phyloP scores from a whole-genome alignment of 2,797 vertebrate species.

The Ataeniobius toweri region DNA sequence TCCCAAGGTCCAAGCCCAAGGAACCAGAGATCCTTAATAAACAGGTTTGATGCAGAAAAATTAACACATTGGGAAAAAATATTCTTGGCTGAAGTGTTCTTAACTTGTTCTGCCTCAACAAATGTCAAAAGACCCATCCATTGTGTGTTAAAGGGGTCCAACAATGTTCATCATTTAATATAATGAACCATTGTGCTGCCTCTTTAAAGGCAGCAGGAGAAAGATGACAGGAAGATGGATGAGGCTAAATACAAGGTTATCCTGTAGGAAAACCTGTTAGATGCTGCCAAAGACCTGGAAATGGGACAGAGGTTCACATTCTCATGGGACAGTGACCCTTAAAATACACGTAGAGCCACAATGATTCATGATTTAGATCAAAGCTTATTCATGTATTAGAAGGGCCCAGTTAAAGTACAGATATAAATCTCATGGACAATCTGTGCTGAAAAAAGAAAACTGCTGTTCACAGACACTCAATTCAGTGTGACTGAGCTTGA shows the following conservation, averaged over 20 bases:
- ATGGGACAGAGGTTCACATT: neutral
- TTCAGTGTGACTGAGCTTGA: no score
- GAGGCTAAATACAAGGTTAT: neutral
- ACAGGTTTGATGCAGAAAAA: neutral
- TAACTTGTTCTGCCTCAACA: neutral
- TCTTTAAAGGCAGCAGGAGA: neutral
- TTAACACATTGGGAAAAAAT: neutral
- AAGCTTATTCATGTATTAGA: neutral
- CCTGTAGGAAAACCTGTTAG: neutral
- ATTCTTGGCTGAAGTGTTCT: neutral
- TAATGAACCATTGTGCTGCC: neutral
- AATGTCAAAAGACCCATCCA: neutral
- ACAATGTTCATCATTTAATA: neutral
- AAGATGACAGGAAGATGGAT: neutral
- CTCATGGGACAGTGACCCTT: neutral
- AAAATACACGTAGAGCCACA: neutral
- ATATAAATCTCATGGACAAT: no score
- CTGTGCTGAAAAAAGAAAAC: no score
- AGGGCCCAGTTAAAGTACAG: neutral
- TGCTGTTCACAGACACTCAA: no score
- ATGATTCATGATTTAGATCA: neutral
- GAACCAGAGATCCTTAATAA: neutral
- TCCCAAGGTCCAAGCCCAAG: neutral
- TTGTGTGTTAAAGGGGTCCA: neutral
- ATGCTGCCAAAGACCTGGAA: neutral